Base-by-base conservation (phyloP, 2,797 vertebrate species). In the Ambastaia sidthimunki region DNA sequence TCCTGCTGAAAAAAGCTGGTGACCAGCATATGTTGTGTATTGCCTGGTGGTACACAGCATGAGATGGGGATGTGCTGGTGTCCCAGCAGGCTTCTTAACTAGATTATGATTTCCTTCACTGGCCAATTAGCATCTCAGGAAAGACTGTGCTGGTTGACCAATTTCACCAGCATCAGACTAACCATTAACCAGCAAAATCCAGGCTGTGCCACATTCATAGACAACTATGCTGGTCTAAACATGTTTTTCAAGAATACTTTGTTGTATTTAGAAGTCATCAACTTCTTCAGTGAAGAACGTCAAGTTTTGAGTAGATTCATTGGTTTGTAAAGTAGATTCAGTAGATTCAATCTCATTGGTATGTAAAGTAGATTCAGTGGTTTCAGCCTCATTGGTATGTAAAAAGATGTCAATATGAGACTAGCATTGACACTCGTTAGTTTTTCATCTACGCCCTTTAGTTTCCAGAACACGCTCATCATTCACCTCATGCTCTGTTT, bases 401-500 rank as follows among this genome's bases (percentile, higher is more conserved):
- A 25, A 83, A 48, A 13, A 75, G 71, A 71, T 77, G 67, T 21
- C 57, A 65, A 66, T 75, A 75, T 44, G 48, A 80, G 60, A 1
- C 73, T 65, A 65, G 63, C 48, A 68, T 68, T 68, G 57, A 34
- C 77, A 55, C 48, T 66, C 4, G 34, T 69, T 65, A 15, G 69
- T 41, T 50, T 70, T 63, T 67, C 31, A 86, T 81, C 69, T 69
- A 54, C 60, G 82, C 80, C 83, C 78, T 86, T 86, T 80, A 77
- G 78, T 71, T 76, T 83, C 41, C 31, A 44, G 79, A 81, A 86
- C 83, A 62, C 57, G 57, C 66, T 87, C 77, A 79, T 78, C 82
- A 86, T 86, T 87, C 86, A 84, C 80, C 54, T 44, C 77, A 78
- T 75, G 76, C 81, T 82, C 68, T 83, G 63, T 81, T 81, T 84